Evolutionary conservation across 2,888 invertebrate species (phyloP), one percentile per base, ranked within the genome.

Genomic region (Megalurothrips usitatus): DNA sequence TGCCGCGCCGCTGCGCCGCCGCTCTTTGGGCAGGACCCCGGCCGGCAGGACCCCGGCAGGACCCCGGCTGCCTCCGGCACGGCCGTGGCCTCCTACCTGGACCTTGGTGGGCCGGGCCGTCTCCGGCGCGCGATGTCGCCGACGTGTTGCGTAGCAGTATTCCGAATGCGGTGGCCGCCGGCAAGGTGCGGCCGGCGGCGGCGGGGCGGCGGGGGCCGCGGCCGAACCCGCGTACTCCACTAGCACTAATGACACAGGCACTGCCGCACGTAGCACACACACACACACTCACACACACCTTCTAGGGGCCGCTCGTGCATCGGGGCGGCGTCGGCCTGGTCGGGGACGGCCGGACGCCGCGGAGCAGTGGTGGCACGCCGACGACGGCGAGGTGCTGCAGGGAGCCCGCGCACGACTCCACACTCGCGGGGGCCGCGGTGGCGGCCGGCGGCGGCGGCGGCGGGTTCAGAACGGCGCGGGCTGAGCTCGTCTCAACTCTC

Each of bases 281-380:
- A 10, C 58, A 58, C 58, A 58, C 58, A 58, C 58, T 14, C 17
- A 58, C 58, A 58, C 58, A 17, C 12, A 75, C 68, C 68, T 75
- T 75, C 68, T 12, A 75, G 68, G 23, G 68, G 68, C 9, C 68
- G 26, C 68, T 75, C 68, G 68, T 75, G 68, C 68, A 75, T 75
- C 68, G 34, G 34, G 34, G 34, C 34, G 34, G 34, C 34, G 34
- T 43, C 6, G 34, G 34, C 34, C 34, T 43, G 34, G 34, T 2
- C 6, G 34, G 34, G 6, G 34, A 43, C 34, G 6, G 34, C 34
- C 34, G 2, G 34, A 43, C 34, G 6, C 34, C 34, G 34, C n/a
- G n/a, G n/a, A n/a, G n/a, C 3, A 43, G 34, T 43, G 34, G n/a
- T 14, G 52, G 52, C 52, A 58, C 58, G 2, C 52, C 2, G 52